Evolutionary conservation across 2,797 vertebrate genomes (phyloP).

Genomic region (Pangasius macronema): DNA sequence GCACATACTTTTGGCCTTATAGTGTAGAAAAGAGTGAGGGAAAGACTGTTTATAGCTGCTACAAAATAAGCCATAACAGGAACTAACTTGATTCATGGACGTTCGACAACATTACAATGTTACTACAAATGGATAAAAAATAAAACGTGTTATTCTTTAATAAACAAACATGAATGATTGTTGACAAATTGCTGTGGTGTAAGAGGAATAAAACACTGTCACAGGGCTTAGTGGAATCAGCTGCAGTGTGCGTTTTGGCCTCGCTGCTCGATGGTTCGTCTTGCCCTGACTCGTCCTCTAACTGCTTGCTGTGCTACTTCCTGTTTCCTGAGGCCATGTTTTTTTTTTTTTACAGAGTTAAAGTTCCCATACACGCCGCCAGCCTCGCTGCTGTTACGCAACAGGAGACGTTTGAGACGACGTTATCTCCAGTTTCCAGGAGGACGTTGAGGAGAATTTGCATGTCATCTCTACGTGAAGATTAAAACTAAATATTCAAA

Average conservation of each 20-base stretch:
- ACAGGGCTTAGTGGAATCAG: background rate
- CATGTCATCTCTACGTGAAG: background rate
- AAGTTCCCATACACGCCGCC: background rate
- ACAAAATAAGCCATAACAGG: background rate
- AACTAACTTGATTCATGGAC: background rate
- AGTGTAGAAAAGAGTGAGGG: background rate
- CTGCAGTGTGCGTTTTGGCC: background rate
- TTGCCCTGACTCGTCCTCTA: background rate
- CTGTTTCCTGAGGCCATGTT: conserved; percentile 9
- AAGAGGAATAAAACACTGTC: background rate
- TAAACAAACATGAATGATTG: too few relatives aligned
- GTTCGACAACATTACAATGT: background rate
- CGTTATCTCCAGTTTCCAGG: background rate
- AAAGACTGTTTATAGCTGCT: background rate
- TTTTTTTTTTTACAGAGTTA: background rate
- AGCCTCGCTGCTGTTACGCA: background rate
- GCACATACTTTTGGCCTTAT: background rate
- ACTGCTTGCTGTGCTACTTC: background rate
- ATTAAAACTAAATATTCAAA: conserved; percentile 11
- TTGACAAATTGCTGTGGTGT: background rate
- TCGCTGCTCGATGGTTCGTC: background rate
- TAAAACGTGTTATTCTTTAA: background rate
- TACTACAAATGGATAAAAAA: background rate
- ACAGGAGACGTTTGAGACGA: background rate
- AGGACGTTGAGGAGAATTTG: conserved; percentile 17